Percentiles rank a stretch among this genome's conserved stretches.
phyloP scores from a whole-genome alignment of 2,797 vertebrate genomes.

The Melanotaenia boesemani region DNA sequence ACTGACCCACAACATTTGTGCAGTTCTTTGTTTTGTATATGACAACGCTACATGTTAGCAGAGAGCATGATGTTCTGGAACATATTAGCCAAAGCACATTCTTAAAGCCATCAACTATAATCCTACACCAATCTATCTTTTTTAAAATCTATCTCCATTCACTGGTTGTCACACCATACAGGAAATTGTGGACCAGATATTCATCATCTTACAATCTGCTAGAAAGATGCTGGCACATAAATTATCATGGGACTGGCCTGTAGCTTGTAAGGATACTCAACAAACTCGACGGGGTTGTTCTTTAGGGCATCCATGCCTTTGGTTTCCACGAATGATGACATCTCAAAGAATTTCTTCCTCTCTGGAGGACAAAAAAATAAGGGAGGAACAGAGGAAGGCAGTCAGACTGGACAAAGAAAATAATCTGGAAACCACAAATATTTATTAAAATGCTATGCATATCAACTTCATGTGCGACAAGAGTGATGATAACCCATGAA shows the following conservation, averaged over 20 bases:
- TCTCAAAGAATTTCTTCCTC: constrained; percentile 89
- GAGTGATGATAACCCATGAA: constrained; percentile 12
- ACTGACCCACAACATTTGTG: not conserved
- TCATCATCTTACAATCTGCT: not conserved
- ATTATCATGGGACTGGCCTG: not conserved
- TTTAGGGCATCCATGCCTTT: constrained; percentile 92
- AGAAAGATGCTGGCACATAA: not conserved
- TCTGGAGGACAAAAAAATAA: constrained; percentile 72
- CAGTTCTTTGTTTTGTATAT: not conserved
- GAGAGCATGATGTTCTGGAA: not conserved
- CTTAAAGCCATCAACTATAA: not conserved
- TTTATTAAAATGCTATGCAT: not conserved
- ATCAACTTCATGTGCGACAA: not conserved
- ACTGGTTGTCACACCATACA: not conserved
- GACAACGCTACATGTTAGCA: not conserved
- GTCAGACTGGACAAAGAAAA: not conserved
- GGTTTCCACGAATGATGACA: constrained; percentile 95
- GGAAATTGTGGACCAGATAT: not conserved
- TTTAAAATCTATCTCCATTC: not conserved
- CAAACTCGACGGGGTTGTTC: constrained; percentile 89
- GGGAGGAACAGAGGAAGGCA: not conserved
- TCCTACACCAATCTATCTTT: not conserved
- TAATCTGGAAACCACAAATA: not conserved
- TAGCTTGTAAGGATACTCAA: constrained; percentile 88
- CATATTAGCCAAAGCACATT: not conserved